Conservation (phyloP, 1,140 invertebrate species). For the Bombus haemorrhoidalis region DNA sequence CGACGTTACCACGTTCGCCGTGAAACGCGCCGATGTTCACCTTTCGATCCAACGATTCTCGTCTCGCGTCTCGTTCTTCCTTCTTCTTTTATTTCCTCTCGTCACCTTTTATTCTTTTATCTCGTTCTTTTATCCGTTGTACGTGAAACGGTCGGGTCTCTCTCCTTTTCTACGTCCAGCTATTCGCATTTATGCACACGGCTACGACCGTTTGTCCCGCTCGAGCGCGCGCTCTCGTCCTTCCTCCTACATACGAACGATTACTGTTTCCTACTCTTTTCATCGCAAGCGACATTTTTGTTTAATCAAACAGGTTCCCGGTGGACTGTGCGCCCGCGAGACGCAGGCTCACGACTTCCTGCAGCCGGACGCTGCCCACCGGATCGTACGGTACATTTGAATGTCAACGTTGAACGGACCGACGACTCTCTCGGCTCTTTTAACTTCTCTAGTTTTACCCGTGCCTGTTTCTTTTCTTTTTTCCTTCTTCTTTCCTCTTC, state of each 20-base stretch:
- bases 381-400: slow-evolving; percentile 62
- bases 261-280: slow-evolving; percentile 51
- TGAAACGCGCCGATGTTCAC: slow-evolving; percentile 38
- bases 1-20: slow-evolving; percentile 5
- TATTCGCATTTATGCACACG: background rate
- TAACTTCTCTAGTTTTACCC: slow-evolving; percentile 13
- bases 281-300: slow-evolving; percentile 59
- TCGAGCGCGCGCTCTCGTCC: background rate
- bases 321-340: slow-evolving; percentile 24
- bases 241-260: slow-evolving; percentile 22
- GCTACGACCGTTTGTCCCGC: too few relatives aligned
- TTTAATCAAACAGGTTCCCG: slow-evolving; percentile 67
- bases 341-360: slow-evolving; percentile 60
- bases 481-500: background rate
- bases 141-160: background rate
- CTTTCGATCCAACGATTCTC: slow-evolving; percentile 4
- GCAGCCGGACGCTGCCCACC: slow-evolving; percentile 35
- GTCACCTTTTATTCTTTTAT: background rate
- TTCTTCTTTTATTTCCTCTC: background rate
- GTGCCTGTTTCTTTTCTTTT: background rate
- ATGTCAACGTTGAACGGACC: slow-evolving; percentile 57
- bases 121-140: background rate
- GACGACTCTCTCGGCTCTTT: slow-evolving; percentile 19
- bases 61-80: slow-evolving; percentile 1
- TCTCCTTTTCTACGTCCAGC: background rate